A percentile compares a stretch with the other conserved stretches of the same genome.
These are phyloP conservation scores for Coreius guichenoti DNA, from an alignment of 2,797 vertebrate genomes.

Conservation along the genomic window DNA sequence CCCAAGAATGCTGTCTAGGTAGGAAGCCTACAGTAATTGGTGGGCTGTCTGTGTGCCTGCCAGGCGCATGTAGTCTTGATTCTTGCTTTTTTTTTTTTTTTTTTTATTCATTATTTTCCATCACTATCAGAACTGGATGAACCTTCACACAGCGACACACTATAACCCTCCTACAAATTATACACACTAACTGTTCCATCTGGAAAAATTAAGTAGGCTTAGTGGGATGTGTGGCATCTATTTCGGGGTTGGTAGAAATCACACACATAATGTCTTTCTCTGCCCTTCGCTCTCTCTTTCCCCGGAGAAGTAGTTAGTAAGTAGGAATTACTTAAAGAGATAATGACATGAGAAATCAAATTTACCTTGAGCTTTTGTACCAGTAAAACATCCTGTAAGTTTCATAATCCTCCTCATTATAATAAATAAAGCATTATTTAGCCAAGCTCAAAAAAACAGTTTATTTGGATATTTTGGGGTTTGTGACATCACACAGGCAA, in stretches of 20 bases:
- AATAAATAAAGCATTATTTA: background rate
- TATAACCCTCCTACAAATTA: conserved; percentile 17
- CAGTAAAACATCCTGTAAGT: background rate
- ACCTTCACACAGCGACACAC: conserved; percentile 41
- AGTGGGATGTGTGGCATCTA: conserved; percentile 15
- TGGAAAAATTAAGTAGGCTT: conserved; percentile 27
- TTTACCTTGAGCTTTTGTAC: background rate
- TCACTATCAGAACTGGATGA: conserved; percentile 57
- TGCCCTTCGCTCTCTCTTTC: background rate
- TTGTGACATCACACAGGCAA: background rate
- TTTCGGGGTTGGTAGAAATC: background rate
- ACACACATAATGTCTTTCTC: background rate
- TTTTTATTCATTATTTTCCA: conserved; percentile 15
- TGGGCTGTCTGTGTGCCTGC: background rate
- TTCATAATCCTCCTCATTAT: background rate
- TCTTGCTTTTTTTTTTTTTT: background rate
- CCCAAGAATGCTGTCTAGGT: background rate
- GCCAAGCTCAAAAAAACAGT: background rate
- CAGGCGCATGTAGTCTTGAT: background rate
- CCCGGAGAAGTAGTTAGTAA: background rate
- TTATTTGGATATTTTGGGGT: background rate
- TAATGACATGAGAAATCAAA: background rate
- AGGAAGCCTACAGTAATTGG: background rate
- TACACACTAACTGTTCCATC: conserved; percentile 20
- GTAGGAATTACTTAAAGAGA: background rate